These are phyloP conservation scores for Centropyge bicolor DNA, from an alignment of 2,797 vertebrate genomes.

Conservation along the genomic window DNA sequence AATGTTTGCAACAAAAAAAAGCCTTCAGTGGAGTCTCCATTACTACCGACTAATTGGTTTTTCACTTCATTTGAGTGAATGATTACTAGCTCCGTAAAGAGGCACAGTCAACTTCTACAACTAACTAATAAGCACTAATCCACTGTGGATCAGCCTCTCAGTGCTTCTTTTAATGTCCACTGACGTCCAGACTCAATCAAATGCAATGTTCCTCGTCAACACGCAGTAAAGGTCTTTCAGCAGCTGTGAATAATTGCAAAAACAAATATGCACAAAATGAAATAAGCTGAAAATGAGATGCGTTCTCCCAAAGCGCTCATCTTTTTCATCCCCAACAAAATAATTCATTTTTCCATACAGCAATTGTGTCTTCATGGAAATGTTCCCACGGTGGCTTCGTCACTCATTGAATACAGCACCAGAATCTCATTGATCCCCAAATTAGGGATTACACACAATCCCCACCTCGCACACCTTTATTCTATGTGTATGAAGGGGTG, in stretches of 20 bases:
- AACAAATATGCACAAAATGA: conserved; percentile 51
- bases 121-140: conserved; percentile 41
- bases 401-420: conserved; percentile 36
- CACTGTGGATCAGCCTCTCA: conserved; percentile 27
- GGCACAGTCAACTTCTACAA: conserved; percentile 48
- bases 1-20: conserved; percentile 29
- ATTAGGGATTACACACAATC: conserved; percentile 47
- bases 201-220: neutral
- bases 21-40: conserved; percentile 29
- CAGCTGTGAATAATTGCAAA: conserved; percentile 33
- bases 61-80: conserved; percentile 65
- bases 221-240: neutral
- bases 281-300: conserved; percentile 48
- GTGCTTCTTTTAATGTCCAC: neutral
- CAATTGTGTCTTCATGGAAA: conserved; percentile 46
- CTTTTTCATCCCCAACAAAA: conserved; percentile 34
- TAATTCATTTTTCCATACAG: conserved; percentile 35
- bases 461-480: neutral
- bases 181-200: neutral
- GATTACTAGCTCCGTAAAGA: conserved; percentile 50
- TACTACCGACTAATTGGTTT: conserved; percentile 58
- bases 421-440: conserved; percentile 38
- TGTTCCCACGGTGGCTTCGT: conserved; percentile 26
- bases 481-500: neutral
- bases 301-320: neutral